Percentiles rank a stretch among this genome's conserved stretches.
Evolutionary conservation across 2,888 invertebrate genomes (phyloP).

Genomic region (Fissipunctia ypsillon): DNA sequence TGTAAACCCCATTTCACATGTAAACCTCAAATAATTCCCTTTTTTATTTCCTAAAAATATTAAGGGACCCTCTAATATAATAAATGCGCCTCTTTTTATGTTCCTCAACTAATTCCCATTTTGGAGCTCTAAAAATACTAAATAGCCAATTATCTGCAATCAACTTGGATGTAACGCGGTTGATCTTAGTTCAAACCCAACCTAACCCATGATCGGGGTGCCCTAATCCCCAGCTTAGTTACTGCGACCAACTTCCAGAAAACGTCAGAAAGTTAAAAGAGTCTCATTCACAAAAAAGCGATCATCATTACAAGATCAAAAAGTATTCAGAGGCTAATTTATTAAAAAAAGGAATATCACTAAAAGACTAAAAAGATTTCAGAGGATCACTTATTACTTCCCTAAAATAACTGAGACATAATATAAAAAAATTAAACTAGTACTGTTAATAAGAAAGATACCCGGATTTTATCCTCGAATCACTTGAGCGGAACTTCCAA

Average conservation of each 20-base stretch:
- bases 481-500: slow-evolving; percentile 74
- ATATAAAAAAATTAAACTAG: neutral
- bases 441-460: slow-evolving; percentile 41
- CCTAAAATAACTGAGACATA: neutral
- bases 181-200: neutral
- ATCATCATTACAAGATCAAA: neutral
- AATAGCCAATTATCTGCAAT: neutral
- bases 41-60: neutral
- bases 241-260: neutral
- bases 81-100: neutral
- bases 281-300: neutral
- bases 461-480: slow-evolving; percentile 62
- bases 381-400: neutral
- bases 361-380: too few species aligned
- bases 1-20: neutral
- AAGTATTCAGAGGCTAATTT: too few species aligned
- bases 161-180: neutral
- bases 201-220: neutral
- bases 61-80: neutral
- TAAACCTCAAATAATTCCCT: neutral
- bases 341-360: too few species aligned
- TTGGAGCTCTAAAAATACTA: neutral
- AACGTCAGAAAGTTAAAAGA: neutral
- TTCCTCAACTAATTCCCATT: neutral
- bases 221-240: neutral